Base-by-base conservation (phyloP, 30 jellyfish, hydroid and myxozoan genomes). In the Turritopsis rubra region DNA sequence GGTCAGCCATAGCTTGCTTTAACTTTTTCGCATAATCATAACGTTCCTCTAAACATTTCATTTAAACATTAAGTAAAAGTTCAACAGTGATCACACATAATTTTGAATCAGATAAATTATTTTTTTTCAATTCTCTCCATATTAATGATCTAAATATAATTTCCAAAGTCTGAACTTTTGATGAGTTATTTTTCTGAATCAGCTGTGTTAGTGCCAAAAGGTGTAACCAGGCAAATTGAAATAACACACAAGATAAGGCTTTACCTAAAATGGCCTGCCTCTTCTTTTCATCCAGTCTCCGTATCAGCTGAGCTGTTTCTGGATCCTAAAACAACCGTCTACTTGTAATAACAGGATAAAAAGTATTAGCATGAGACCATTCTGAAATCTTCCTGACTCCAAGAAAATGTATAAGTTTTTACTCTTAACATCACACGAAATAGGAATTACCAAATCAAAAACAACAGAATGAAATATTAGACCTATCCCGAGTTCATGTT, bases 21-120 rank as follows among this genome's bases (percentile, higher is more conserved):
- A 91, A 82, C 80, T 91, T 91, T 83, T 91, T 91, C 20, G 97
- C 97, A 74, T 91, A 91, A 73, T 91, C 97, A 75, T 73, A 91
- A 80, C 97, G 74, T 79, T 91, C 97, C 82, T 91, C 97, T 91
- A 79, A 28, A 27, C 41, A 52, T 27, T 23, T 72, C 79, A 76
- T 7, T 28, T 16, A 26, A 41, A 70, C 30, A 0, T 0, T 60
- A 60, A 60, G 21, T 60, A 0, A 72, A 1, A 29, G 1, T 18
- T 19, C 24, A 18, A 72, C 24, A 18, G 28, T 29, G 24, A 72
- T 18, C 24, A n/a, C 30, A 0, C 24, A 0, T 72, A 18, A 72
- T 72, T 21, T 0, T n/a, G n/a, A n/a, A n/a, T n/a, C n/a, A n/a
- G 72, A n/a, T 54, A 16, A 16, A 54, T n/a, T n/a, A n/a, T n/a